Evolutionary conservation across 2,888 invertebrate species (phyloP).

Genomic region (Agonum fuliginosum): DNA sequence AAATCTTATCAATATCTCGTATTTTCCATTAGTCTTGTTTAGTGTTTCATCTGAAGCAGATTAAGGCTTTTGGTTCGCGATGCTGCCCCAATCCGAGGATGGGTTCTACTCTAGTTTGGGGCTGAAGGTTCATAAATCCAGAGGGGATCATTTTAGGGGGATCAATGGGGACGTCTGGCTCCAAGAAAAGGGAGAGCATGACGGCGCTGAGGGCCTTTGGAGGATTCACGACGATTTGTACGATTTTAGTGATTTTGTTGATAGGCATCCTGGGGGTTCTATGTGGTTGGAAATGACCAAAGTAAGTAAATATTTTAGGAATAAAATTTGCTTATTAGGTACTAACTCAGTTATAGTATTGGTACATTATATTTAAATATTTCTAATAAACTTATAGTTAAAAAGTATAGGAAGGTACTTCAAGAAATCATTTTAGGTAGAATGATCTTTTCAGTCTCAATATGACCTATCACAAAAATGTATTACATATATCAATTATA

Average conservation of each 20-base stretch:
- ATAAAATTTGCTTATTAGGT: background rate
- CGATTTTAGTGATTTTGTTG: constrained; percentile 85
- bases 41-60: too few relatives aligned
- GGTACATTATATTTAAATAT: background rate
- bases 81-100: constrained; percentile 54
- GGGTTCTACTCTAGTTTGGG: constrained; percentile 53
- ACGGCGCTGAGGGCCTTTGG: constrained; percentile 85
- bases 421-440: too few relatives aligned
- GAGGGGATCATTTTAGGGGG: constrained; percentile 49
- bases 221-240: constrained; percentile 85
- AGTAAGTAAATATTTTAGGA: constrained; percentile 70
- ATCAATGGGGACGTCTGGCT: constrained; percentile 74
- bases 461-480: too few relatives aligned
- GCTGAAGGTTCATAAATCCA: constrained; percentile 48
- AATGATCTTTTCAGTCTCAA: too few relatives aligned
- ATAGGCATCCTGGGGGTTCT: constrained; percentile 88
- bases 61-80: background rate
- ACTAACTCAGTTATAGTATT: background rate
- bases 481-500: too few relatives aligned
- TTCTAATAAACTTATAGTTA: too few relatives aligned
- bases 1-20: too few relatives aligned
- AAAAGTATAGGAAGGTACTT: too few relatives aligned
- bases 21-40: too few relatives aligned
- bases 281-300: constrained; percentile 83
- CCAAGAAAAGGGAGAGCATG: constrained; percentile 79